Evolutionary conservation across 2,888 invertebrate species (phyloP), one percentile per base, ranked within the genome.

Genomic region (Hermaeophaga mercurialis): DNA sequence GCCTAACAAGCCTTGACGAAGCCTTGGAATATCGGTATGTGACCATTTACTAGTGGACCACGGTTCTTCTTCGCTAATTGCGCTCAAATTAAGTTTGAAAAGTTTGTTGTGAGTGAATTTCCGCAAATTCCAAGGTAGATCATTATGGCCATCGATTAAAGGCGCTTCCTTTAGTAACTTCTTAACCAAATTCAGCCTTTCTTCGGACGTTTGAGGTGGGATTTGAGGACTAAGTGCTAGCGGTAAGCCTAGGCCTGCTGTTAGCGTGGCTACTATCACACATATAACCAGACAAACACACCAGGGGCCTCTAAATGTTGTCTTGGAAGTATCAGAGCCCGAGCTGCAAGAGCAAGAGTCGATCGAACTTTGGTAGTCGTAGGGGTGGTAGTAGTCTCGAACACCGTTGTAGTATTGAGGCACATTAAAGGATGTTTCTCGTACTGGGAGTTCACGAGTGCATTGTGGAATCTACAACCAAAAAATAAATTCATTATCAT

Each of bases 11-110:
- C 69, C 69, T 7, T 59, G 64, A 31, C 56, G 54, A 48, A 70
- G 59, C 34, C 94, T 84, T 57, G 91, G 89, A 70, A 96, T 89
- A 78, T 96, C 95, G 18, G 95, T 96, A 76, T 96, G 95, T 69
- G 93, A 92, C 93, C 93, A 94, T 78, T 86, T 86, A 75, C 89
- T 90, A 70, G 85, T 84, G 66, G 90, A 87, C 93, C 93, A 93
- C 65, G 92, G 90, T 71, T 91, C 89, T 66, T 86, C 82, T 56
- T 82, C 80, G 62, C 84, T 84, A 57, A 88, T 79, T 64, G 85
- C 83, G 69, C 85, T 85, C 71, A 88, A 80, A 75, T 88, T 86
- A 65, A 88, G 82, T 61, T 82, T 82, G 58, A 82, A 80, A 64
- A 91, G 82, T 77, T 87, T 87, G 76, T 92, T 94, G 79, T 91